Percentiles rank a stretch among this genome's conserved stretches.
These are phyloP conservation scores for Eupeodes latifasciatus DNA, from an alignment of 2,888 invertebrate species.

Conservation along the genomic window DNA sequence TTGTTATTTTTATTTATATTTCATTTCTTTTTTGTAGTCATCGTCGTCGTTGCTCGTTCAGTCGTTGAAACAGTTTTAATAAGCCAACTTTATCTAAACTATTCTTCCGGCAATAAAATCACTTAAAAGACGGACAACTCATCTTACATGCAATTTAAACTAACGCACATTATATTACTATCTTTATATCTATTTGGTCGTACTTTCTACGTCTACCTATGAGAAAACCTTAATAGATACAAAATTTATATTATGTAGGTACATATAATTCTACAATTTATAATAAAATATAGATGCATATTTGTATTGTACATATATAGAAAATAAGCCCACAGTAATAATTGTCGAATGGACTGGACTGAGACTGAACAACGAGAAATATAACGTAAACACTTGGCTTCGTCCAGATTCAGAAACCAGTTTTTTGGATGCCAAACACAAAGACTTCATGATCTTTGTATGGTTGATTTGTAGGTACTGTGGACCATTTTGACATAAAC, in stretches of 20 bases:
- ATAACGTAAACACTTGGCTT: constrained; percentile 40
- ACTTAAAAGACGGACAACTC: background rate
- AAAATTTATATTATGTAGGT: constrained; percentile 1
- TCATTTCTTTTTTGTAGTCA: background rate
- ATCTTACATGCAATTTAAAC: constrained; percentile 16
- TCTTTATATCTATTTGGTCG: too few relatives aligned
- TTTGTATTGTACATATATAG: background rate
- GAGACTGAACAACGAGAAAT: background rate
- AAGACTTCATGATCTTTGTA: constrained; percentile 45
- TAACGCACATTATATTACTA: background rate
- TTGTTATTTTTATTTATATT: background rate
- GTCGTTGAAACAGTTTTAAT: background rate
- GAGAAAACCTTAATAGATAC: constrained; percentile 9
- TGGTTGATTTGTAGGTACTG: background rate
- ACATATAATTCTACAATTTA: background rate
- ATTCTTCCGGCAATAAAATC: constrained; percentile 30
- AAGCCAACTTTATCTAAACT: constrained; percentile 12
- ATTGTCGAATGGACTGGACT: constrained; percentile 33
- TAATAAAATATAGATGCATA: background rate
- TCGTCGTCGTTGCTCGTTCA: background rate
- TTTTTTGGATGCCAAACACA: constrained; percentile 62
- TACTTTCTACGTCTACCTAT: background rate
- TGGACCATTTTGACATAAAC: background rate
- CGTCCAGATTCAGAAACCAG: constrained; percentile 52
- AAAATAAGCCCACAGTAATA: background rate